Evolutionary conservation across 2,888 invertebrate genomes (phyloP).

Genomic region (Melieria omissa): DNA sequence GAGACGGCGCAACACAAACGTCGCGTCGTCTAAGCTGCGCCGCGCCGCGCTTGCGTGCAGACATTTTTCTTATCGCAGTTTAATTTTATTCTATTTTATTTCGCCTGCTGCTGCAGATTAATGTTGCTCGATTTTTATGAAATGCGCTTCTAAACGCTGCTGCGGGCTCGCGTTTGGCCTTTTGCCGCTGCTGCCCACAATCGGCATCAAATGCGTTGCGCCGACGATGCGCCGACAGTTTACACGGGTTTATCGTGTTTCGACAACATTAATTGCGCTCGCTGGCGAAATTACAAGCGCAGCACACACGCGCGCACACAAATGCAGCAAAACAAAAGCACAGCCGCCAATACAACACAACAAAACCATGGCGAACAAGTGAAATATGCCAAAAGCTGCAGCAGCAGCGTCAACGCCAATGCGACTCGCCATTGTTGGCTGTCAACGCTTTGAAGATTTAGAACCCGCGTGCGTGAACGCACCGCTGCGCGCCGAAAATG

Average conservation of each 20-base stretch:
- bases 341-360: conserved; percentile 28
- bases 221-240: conserved; percentile 43
- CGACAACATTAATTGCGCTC: conserved; percentile 49
- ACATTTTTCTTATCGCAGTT: no score
- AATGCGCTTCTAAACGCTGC: no score
- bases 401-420: background rate
- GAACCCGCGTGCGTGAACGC: background rate
- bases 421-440: conserved; percentile 13
- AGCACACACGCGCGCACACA: conserved; percentile 31
- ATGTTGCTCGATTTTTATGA: no score
- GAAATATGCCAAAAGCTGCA: background rate
- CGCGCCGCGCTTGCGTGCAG: no score
- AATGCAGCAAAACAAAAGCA: conserved; percentile 33
- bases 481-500: background rate
- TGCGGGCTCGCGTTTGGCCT: no score
- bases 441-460: conserved; percentile 14
- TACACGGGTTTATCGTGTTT: conserved; percentile 51
- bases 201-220: no score
- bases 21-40: no score
- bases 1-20: no score
- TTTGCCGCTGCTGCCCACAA: no score
- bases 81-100: no score
- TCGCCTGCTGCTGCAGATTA: no score
- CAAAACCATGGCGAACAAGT: background rate
- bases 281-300: background rate